Conservation (phyloP, 2,113 vertebrate species). For the Misgurnus mizolepis region DNA sequence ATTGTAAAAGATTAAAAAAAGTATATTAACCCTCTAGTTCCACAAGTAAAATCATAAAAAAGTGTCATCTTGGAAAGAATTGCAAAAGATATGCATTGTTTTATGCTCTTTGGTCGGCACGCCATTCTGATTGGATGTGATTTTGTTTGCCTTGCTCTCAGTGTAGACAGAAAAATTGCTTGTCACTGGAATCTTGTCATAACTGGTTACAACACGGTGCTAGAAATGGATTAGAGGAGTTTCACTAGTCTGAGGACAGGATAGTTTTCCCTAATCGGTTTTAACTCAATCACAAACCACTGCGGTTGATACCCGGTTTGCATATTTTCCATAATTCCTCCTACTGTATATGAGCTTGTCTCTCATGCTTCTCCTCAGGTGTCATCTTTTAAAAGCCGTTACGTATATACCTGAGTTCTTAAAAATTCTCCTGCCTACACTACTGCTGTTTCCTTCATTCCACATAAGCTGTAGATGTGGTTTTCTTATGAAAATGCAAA, state of each 20-base stretch:
- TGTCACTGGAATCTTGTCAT: too few species aligned
- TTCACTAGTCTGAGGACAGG: neutral
- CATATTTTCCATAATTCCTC: neutral
- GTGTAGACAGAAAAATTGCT: too few species aligned
- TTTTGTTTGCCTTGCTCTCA: too few species aligned
- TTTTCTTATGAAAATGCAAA: constrained; percentile 27
- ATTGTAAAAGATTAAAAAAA: too few species aligned
- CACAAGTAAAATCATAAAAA: too few species aligned
- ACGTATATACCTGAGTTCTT: neutral
- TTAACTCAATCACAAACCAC: neutral
- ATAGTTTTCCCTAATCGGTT: neutral
- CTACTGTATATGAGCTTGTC: neutral
- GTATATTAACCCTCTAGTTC: too few species aligned
- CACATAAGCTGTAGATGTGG: constrained; percentile 12
- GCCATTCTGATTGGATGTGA: too few species aligned
- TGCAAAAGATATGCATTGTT: too few species aligned
- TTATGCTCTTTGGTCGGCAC: too few species aligned
- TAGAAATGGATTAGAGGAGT: neutral
- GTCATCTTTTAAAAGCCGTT: neutral
- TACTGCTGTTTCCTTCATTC: constrained; percentile 17
- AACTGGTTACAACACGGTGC: too few species aligned
- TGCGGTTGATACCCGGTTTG: neutral
- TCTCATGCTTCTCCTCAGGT: neutral
- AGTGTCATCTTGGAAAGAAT: too few species aligned
- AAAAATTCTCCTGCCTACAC: neutral